A percentile compares a stretch with the other conserved stretches of the same genome.
These are phyloP conservation scores for Planococcus citri DNA, from an alignment of 1,140 invertebrate genomes.

Conservation along the genomic window DNA sequence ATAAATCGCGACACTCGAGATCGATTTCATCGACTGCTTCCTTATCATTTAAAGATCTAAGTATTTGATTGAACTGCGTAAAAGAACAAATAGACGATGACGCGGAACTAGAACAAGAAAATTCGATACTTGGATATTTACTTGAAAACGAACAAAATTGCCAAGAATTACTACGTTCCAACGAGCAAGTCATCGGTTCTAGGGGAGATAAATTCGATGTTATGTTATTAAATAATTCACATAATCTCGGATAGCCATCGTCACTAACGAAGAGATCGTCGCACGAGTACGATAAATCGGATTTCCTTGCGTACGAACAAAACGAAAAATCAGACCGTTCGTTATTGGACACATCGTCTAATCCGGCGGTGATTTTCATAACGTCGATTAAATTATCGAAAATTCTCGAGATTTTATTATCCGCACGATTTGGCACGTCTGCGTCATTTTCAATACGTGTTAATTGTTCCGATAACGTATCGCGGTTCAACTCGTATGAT, in stretches of 20 bases:
- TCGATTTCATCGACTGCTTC: not conserved
- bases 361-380: not conserved
- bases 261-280: not conserved
- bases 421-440: no score
- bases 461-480: not conserved
- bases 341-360: no score
- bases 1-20: not conserved
- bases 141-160: not conserved
- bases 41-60: not conserved
- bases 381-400: not conserved
- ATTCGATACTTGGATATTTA: not conserved
- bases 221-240: not conserved
- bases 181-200: not conserved
- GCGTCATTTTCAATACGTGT: not conserved
- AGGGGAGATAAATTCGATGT: not conserved
- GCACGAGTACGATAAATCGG: not conserved
- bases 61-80: not conserved
- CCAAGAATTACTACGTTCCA: constrained; percentile 15
- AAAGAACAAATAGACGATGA: not conserved
- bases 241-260: not conserved
- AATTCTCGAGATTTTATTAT: not conserved
- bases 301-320: not conserved
- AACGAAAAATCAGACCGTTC: no score
- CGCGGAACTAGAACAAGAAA: not conserved
- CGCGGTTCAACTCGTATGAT: not conserved